These are phyloP conservation scores for Erebia palarica DNA, from an alignment of 2,888 invertebrate species.

Conservation along the genomic window DNA sequence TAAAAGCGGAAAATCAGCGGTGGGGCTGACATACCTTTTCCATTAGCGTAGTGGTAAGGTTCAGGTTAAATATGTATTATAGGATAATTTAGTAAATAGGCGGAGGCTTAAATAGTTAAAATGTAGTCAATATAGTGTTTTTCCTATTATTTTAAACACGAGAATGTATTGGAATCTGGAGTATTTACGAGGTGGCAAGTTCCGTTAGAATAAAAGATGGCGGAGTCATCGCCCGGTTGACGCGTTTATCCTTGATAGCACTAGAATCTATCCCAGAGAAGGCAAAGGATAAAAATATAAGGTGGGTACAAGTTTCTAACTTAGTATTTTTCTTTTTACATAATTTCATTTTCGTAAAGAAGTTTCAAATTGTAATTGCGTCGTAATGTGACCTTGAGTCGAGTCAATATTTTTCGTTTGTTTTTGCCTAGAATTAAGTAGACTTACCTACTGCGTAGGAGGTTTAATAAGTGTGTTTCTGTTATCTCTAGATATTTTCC, in stretches of 20 bases:
- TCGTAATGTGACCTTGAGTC: conserved; percentile 45
- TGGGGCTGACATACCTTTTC: conserved; percentile 53
- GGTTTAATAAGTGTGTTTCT: neutral
- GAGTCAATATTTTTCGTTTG: conserved; percentile 18
- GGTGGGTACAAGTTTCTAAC: conserved; percentile 54
- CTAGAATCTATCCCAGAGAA: conserved; percentile 31
- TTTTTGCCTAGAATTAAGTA: neutral
- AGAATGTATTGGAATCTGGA: conserved; percentile 32
- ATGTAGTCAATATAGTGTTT: conserved; percentile 39
- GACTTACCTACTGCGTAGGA: neutral
- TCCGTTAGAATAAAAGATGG: conserved; percentile 58
- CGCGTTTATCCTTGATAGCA: conserved; percentile 34
- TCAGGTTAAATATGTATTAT: conserved; percentile 35
- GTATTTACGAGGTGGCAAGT: conserved; percentile 48
- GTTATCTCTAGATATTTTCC: conserved; percentile 5
- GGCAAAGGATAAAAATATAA: conserved; percentile 46
- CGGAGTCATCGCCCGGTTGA: conserved; percentile 69
- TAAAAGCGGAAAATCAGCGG: conserved; percentile 49
- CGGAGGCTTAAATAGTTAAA: conserved; percentile 25
- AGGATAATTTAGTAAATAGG: conserved; percentile 31
- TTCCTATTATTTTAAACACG: conserved; percentile 8
- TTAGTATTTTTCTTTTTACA: conserved; percentile 37
- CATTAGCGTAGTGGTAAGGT: conserved; percentile 57
- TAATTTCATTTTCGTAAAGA: conserved; percentile 22
- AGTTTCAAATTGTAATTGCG: conserved; percentile 40